Evolutionary conservation across 2,888 invertebrate species (phyloP), one percentile per base, ranked within the genome.

Genomic region (Drosophila heteroneura): DNA sequence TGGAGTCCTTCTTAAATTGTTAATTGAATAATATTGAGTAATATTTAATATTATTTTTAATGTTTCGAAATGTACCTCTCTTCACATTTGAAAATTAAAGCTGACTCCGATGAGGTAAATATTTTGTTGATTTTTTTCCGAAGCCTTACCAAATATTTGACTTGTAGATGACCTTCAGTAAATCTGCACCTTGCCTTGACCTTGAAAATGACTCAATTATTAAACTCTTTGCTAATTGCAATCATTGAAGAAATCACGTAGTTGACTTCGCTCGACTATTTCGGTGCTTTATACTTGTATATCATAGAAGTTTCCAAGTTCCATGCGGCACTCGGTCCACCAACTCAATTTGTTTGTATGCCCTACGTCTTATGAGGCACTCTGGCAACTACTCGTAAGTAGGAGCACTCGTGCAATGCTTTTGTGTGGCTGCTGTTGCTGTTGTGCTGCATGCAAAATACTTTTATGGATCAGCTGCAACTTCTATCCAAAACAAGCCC

Each of bases 381-480:
- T 80, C 75, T 61, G 61, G 68, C 74, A 79, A 81, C 79, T 74
- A 66, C 73, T 70, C 44, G 59, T 79, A 78, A 84, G 86, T 74
- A 76, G 77, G 68, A 69, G 76, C 72, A 83, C 82, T 88, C 76
- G 71, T 79, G 83, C 53, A 54, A 68, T 66, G 70, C 75, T 68
- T 71, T 72, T 76, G 80, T 76, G 63, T 59, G 68, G 75, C 60
- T 59, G 32, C 22, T 58, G 65, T 44, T 44, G 57, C 41, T 71
- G 67, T 33, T 63, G 70, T 57, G 65, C 65, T 77, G 83, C 73
- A 81, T 82, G 79, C 85, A 83, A 84, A 85, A 89, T 80, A 85
- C 80, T 90, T 88, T 87, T 88, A 90, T 87, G 88, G 87, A 90
- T 89, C 90, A 90, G 89, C 87, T 90, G 90, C 85, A 89, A 74